phyloP scores from a whole-genome alignment of 2,888 invertebrate species.

The Calliopum simillimum region DNA sequence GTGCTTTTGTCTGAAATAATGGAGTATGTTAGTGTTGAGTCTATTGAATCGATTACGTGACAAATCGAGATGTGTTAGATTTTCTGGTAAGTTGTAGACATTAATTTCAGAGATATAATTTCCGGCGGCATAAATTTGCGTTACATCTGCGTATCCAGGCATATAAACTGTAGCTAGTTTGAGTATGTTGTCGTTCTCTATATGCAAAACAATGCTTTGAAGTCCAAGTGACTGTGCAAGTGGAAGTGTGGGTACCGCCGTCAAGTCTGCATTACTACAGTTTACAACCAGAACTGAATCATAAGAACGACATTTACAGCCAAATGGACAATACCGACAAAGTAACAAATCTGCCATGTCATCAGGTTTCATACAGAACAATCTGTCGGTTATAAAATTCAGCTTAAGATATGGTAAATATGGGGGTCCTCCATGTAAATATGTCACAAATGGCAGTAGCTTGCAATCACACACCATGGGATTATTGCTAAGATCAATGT shows the following conservation, averaged over 20 bases:
- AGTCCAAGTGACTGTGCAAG: conserved; percentile 46
- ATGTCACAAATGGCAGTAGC: conserved; percentile 65
- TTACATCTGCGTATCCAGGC: conserved; percentile 69
- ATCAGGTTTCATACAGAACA: too few relatives aligned
- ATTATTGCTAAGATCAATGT: conserved; percentile 65
- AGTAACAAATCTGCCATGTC: too few relatives aligned
- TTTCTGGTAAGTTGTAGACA: conserved; percentile 66
- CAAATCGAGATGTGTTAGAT: conserved; percentile 70
- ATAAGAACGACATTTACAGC: conserved; percentile 70
- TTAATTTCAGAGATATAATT: conserved; percentile 68
- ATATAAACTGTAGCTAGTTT: conserved; percentile 60
- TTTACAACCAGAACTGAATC: conserved; percentile 70
- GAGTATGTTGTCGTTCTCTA: conserved; percentile 66
- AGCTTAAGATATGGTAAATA: too few relatives aligned
- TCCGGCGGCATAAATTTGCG: conserved; percentile 68
- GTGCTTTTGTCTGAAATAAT: conserved; percentile 66
- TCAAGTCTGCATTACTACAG: conserved; percentile 69
- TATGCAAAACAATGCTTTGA: conserved; percentile 67
- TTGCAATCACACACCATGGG: too few relatives aligned
- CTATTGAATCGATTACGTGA: conserved; percentile 71
- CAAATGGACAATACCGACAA: conserved; percentile 69
- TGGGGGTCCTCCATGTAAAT: conserved; percentile 47
- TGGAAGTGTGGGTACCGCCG: conserved; percentile 66
- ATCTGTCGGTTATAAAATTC: too few relatives aligned
- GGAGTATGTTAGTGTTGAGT: conserved; percentile 67